phyloP scores from a whole-genome alignment of 2,113 vertebrate genomes.

The Cryptomyrus ogoouensis region DNA sequence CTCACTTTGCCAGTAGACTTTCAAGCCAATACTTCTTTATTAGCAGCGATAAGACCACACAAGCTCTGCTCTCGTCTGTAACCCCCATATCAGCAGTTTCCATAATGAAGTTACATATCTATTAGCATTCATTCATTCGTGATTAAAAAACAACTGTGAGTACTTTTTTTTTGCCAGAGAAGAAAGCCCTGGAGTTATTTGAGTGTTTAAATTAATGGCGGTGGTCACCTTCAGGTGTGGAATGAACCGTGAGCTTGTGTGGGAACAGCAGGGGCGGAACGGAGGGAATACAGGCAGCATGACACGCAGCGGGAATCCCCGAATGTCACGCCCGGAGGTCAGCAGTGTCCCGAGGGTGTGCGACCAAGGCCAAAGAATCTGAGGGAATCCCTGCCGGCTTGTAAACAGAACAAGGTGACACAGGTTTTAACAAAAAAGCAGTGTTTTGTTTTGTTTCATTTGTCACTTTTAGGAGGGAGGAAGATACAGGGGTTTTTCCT shows the following conservation, averaged over 20 bases:
- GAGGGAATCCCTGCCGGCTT: not conserved
- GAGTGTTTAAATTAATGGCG: not conserved
- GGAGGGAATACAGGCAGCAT: not conserved
- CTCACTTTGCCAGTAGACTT: not conserved
- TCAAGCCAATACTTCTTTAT: not conserved
- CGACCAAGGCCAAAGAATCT: not conserved
- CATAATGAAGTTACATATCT: not conserved
- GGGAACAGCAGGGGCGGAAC: not conserved
- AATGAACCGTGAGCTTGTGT: not conserved
- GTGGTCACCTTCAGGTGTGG: not conserved
- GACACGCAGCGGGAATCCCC: not conserved
- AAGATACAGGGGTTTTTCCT: not conserved
- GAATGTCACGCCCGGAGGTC: not conserved
- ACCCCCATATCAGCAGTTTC: not conserved
- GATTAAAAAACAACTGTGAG: not conserved
- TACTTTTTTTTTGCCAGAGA: not conserved
- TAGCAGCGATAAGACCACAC: not conserved
- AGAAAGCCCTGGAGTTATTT: not conserved
- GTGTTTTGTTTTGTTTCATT: not conserved
- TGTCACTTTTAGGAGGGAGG: not conserved
- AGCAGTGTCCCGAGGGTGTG: not conserved
- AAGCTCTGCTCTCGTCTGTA: not conserved
- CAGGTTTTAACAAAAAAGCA: not conserved
- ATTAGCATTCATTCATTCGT: not conserved
- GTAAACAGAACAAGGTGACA: not conserved